Base-by-base conservation (phyloP, 2,888 invertebrate species). In the Sussaba pulchella region DNA sequence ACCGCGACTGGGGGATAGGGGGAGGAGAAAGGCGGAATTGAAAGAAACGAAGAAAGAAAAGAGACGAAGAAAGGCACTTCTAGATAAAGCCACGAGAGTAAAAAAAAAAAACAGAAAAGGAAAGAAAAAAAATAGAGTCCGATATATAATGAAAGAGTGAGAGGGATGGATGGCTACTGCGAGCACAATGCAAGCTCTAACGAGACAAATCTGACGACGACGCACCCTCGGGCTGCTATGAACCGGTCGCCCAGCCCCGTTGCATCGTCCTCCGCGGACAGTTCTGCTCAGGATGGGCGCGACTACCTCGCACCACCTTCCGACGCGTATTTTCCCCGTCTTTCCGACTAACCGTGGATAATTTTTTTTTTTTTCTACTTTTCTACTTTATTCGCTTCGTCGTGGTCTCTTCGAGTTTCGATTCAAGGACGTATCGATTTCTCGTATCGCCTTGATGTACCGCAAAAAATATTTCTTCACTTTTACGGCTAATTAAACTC, bases 171-270 rank as follows among this genome's bases (percentile, higher is more conserved):
- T 89, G 89, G 88, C 87, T 87, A 85, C 81, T 86, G 86, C 85
- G 88, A 86, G 87, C 88, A 91, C 91, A 91, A 91, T 91, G 89
- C 89, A 86, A 90, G 88, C 90, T 90, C 88, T 92, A 92, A 92
- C 90, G 92, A 92, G 92, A 92, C 91, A 91, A 91, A 91, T 91
- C 91, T 89, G 90, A 90, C 89, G 89, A 89, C 88, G 87, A 87
- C 88, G 86, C 85, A 79, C 83, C 84, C 82, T 75, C 69, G 78
- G 66, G 47, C 74, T 57, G 70, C 31, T 14, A 57, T 14, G 5
- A n/a, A 17, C 17, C 5, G 57, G 21, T 14, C 36, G 26, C 17
- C 19, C 64, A 10, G 47, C 2, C 24, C 31, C 47, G 76, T 75
- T 77, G 39, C 73, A 70, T 43, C 59, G 19, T 83, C 75, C 21